phyloP scores from a whole-genome alignment of 2,888 invertebrate genomes.

The Chrysolina oricalcia region DNA sequence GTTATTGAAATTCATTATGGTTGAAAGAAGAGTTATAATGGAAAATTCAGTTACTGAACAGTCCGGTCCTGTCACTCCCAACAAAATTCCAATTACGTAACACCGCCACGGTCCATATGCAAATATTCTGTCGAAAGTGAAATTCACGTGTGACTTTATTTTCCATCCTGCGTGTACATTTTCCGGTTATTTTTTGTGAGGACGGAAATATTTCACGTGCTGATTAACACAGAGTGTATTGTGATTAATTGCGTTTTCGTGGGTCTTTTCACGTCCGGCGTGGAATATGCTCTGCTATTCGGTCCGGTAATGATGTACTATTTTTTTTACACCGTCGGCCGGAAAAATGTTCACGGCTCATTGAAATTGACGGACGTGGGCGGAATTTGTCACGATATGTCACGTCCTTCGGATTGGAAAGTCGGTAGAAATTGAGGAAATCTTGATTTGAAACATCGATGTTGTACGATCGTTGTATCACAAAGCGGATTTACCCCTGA shows the following conservation, averaged over 20 bases:
- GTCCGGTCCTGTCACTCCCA: too few species aligned
- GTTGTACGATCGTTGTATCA: too few species aligned
- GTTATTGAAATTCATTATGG: too few species aligned
- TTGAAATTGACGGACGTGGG: conserved; percentile 9
- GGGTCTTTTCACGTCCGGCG: conserved; percentile 10
- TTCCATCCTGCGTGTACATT: conserved; percentile 32
- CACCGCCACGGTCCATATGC: neutral
- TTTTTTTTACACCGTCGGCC: neutral
- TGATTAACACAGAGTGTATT: conserved; percentile 44
- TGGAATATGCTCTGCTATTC: neutral
- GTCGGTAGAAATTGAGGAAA: neutral
- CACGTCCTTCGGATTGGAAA: neutral
- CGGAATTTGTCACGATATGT: neutral
- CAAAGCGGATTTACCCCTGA: too few species aligned
- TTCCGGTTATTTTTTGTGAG: conserved; percentile 47
- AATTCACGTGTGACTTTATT: conserved; percentile 39
- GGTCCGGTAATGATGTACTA: conserved; percentile 11
- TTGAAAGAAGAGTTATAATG: too few species aligned
- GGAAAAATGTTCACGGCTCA: conserved; percentile 9
- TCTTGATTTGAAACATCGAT: too few species aligned
- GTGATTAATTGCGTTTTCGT: conserved; percentile 25
- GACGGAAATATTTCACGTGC: conserved; percentile 53
- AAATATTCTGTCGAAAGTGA: conserved; percentile 26
- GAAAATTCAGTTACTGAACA: too few species aligned
- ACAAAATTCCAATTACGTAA: neutral